These are phyloP conservation scores for Anoplius nigerrimus DNA, from an alignment of 2,888 invertebrate genomes.

Conservation along the genomic window DNA sequence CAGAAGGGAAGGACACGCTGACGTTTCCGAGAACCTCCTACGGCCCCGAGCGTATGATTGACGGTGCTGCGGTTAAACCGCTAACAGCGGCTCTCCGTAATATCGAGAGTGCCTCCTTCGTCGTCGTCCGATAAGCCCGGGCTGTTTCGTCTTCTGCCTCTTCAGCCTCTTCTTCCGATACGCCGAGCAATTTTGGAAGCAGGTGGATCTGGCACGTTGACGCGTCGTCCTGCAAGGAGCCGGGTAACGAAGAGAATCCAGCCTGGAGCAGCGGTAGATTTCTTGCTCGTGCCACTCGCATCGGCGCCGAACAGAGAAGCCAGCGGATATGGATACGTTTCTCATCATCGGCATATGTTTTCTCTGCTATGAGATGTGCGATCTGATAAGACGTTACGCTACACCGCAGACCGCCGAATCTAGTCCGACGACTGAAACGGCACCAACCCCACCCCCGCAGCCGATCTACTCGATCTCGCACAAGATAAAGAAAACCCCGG, in stretches of 20 bases:
- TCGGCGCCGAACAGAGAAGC: too few species aligned
- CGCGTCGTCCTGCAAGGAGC: neutral
- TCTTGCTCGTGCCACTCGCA: too few species aligned
- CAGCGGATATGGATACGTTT: slow-evolving; percentile 79
- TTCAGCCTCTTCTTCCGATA: neutral
- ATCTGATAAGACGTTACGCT: slow-evolving; percentile 76
- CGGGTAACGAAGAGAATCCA: too few species aligned
- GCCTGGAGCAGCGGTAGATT: too few species aligned
- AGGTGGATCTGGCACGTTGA: slow-evolving; percentile 5
- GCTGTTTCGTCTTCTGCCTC: slow-evolving; percentile 10
- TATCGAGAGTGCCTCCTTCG: slow-evolving; percentile 20
- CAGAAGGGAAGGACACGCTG: too few species aligned
- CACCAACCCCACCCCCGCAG: slow-evolving; percentile 38
- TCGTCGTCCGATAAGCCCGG: too few species aligned
- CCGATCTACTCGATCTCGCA: slow-evolving; percentile 74
- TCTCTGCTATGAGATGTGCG: slow-evolving; percentile 82
- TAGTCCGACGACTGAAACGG: slow-evolving; percentile 52
- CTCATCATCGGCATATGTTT: slow-evolving; percentile 82
- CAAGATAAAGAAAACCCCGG: slow-evolving; percentile 57
- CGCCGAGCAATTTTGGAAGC: neutral
- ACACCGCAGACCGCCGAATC: slow-evolving; percentile 61
- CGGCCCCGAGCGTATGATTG: slow-evolving; percentile 31
- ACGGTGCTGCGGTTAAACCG: slow-evolving; percentile 18
- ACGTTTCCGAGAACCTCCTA: too few species aligned
- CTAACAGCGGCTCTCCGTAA: slow-evolving; percentile 13